A percentile compares a stretch with the other conserved stretches of the same genome.
Conservation (phyloP, 2,113 vertebrate genomes). For the Pycnonotus jocosus region DNA sequence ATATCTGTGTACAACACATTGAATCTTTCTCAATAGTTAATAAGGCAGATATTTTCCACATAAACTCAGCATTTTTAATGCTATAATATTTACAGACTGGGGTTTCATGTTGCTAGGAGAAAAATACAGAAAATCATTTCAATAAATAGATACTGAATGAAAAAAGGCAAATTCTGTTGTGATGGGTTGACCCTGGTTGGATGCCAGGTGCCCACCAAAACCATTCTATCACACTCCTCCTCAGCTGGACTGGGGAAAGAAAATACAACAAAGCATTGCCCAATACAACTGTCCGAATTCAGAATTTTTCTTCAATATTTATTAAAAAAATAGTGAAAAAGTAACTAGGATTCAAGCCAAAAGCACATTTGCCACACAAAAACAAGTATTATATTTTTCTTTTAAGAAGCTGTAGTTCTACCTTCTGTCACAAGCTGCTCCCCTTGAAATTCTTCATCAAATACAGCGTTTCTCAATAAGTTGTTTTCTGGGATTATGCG, state of each 20-base stretch:
- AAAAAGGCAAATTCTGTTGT: not conserved
- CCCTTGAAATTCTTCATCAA: constrained; percentile 85
- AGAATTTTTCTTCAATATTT: not conserved
- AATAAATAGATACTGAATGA: not conserved
- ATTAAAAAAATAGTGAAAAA: not conserved
- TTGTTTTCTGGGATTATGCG: constrained; percentile 80
- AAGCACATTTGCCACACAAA: rapidly evolving
- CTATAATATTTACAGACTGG: not conserved
- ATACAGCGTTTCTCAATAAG: constrained; percentile 76
- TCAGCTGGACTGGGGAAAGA: not conserved
- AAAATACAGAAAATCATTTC: not conserved
- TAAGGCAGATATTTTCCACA: not conserved
- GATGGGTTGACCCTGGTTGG: not conserved
- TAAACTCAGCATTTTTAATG: not conserved
- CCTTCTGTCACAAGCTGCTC: constrained; percentile 84
- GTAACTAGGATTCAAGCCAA: not conserved
- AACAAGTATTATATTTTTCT: not conserved
- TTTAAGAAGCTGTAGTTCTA: constrained; percentile 21
- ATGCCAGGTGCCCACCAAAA: not conserved
- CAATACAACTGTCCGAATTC: not conserved
- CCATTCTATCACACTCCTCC: not conserved
- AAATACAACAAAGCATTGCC: not conserved
- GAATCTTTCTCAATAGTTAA: not conserved
- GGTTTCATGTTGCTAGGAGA: not conserved
- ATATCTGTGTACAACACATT: not conserved